These are phyloP conservation scores for Petromus typicus DNA, from an alignment of 2,113 vertebrate species.

Conservation along the genomic window DNA sequence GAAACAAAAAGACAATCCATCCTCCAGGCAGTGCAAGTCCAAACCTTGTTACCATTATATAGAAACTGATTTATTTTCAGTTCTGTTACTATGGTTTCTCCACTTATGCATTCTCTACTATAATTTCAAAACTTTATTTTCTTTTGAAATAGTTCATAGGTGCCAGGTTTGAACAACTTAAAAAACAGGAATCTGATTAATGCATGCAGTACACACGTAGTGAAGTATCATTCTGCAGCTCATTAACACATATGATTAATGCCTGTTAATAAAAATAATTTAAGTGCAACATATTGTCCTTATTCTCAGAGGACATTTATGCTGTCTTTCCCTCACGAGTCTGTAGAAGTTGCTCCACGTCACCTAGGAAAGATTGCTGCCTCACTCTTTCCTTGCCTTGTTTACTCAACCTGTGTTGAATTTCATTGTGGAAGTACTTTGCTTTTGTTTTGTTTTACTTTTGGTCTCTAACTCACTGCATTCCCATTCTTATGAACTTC, in stretches of 20 bases:
- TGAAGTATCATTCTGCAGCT: no score
- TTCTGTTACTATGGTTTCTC: no score
- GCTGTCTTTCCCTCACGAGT: neutral
- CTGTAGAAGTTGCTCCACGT: neutral
- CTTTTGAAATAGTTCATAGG: no score
- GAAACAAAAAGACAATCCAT: no score
- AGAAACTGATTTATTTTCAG: no score
- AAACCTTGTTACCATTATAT: no score
- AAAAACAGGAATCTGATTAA: no score
- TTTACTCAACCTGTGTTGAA: neutral
- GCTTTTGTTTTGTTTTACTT: neutral
- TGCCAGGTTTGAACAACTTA: no score
- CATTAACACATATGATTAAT: neutral
- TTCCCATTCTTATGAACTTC: constrained; percentile 17
- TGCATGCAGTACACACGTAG: no score
- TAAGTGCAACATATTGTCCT: neutral
- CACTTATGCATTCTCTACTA: no score
- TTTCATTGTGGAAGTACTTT: neutral
- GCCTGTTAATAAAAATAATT: neutral
- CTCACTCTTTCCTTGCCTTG: neutral
- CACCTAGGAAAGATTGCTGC: neutral
- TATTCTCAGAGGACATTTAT: neutral
- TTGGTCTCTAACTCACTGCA: neutral
- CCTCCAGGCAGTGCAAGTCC: no score
- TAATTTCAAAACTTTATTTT: no score